A percentile compares a stretch with the other conserved stretches of the same genome.
phyloP scores from a whole-genome alignment of 2,797 vertebrate genomes.

The Zalophus californianus region DNA sequence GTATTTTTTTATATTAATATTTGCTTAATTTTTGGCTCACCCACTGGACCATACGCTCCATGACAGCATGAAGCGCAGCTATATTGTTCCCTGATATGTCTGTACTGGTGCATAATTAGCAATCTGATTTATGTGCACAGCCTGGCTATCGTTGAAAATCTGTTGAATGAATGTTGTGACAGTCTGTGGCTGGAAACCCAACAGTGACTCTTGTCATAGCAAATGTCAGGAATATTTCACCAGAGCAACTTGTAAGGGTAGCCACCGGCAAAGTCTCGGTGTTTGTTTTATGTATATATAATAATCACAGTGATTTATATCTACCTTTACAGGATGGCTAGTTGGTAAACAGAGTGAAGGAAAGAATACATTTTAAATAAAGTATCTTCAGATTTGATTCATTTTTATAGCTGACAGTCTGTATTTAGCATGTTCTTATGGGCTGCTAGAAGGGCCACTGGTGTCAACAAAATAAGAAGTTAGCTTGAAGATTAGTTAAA shows the following conservation, averaged over 20 bases:
- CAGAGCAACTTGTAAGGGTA: neutral
- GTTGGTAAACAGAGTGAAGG: neutral
- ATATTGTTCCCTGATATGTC: neutral
- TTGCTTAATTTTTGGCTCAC: conserved; percentile 45
- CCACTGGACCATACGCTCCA: neutral
- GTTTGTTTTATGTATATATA: neutral
- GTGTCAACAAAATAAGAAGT: conserved; percentile 18
- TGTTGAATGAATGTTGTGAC: conserved; percentile 14
- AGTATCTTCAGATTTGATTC: neutral
- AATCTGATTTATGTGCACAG: conserved; percentile 9
- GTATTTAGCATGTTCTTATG: neutral
- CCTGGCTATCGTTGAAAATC: conserved; percentile 53
- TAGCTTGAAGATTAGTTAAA: neutral
- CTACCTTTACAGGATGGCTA: neutral
- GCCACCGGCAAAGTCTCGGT: neutral
- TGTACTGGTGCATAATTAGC: neutral
- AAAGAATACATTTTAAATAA: neutral
- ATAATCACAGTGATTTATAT: neutral
- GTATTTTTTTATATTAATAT: neutral
- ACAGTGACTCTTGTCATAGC: neutral
- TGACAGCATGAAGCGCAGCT: neutral
- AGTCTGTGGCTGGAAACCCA: neutral
- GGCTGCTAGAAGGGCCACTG: neutral
- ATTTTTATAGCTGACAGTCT: neutral
- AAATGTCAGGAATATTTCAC: neutral